Base-by-base conservation (phyloP, 53 echinoderm and acorn worm genomes). In the Pentamera pediparva region DNA sequence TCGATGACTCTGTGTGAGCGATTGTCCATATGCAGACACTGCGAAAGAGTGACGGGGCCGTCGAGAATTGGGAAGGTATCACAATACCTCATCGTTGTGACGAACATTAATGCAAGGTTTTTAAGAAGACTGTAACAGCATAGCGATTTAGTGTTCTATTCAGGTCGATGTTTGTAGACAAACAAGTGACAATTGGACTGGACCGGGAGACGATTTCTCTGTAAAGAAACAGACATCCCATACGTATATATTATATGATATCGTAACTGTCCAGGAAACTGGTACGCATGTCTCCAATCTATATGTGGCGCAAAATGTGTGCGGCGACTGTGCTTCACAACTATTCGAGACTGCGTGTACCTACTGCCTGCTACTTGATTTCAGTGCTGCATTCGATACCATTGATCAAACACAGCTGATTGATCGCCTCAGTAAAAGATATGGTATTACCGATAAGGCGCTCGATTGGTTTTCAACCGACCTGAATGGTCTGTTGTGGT, bases 51-150 rank as follows among this genome's bases (percentile, higher is more conserved):
- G 37, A 81, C 62, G 0, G 59, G 8, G 49, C 61, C 3, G 81
- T 74, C 12, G 77, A 86, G 32, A 37, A 26, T 24, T 80, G 70
- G 34, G 63, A 64, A 27, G 82, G 86, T 61, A 56, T 65, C 35
- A 53, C 45, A 0, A 75, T 39, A 13, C 17, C 32, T 24, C 60
- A 59, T 20, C 33, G 33, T 26, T 72, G 53, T 72, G 54, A 75
- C 4, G 5, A 54, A 52, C 38, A 53, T 52, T 73, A 34, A 53
- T 55, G 35, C 30, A 21, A 6, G 39, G 18, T 75, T 15, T 40
- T 58, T 75, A 40, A 56, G 41, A 56, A 26, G 20, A 3, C 1
- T 38, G 52, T 69, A 5, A 30, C 5, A 43, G 41, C 18, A 25
- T 25, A 45, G 26, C 67, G 45, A n/a, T n/a, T 29, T 41, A 22